Base-by-base conservation (phyloP, 1,140 invertebrate species). In the Thalassaphorura encarpata region DNA sequence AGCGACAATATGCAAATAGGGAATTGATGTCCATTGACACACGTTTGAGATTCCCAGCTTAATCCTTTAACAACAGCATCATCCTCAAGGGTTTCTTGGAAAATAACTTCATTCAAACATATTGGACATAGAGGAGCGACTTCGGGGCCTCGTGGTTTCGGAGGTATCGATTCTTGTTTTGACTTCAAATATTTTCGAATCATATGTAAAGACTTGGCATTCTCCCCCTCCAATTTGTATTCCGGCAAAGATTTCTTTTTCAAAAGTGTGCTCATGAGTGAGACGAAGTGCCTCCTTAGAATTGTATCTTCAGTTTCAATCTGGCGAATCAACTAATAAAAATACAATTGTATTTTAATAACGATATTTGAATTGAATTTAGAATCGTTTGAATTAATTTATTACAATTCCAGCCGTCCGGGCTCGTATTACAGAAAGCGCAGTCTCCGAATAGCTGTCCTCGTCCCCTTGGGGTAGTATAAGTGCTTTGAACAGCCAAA, bases 171-270 rank as follows among this genome's bases (percentile, higher is more conserved):
- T 36, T 51, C 3, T 23, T 43, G 5, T n/a, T n/a, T 36, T 36
- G 50, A 41, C 8, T 49, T 49, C 18, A 42, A 31, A 52, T 18
- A 52, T 41, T 41, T 8, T n/a, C 24, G 26, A 24, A 40, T 52
- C 3, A 27, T n/a, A 40, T 16, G 19, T 21, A 52, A 21, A 4
- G 47, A 21, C 24, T 47, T 21, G 24, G 24, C 24, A 13, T 49
- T 15, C n/a, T 18, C 27, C 16, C 29, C 13, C 4, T 16, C 16
- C n/a, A 49, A 29, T 18, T 15, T 49, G 5, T 16, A 29, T 31
- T 26, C n/a, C 15, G 18, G 4, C 18, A 13, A 18, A 26, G 47
- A 13, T 33, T 49, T 29, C 5, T 49, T 16, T n/a, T n/a, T n/a
- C n/a, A n/a, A n/a, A n/a, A 49, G 29, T 31, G 28, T 31, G 8